Percentiles rank a stretch among this genome's conserved stretches.
These are phyloP conservation scores for Tethya wilhelma DNA, from an alignment of 37 sponge, comb jelly and placozoan species.

Conservation along the genomic window DNA sequence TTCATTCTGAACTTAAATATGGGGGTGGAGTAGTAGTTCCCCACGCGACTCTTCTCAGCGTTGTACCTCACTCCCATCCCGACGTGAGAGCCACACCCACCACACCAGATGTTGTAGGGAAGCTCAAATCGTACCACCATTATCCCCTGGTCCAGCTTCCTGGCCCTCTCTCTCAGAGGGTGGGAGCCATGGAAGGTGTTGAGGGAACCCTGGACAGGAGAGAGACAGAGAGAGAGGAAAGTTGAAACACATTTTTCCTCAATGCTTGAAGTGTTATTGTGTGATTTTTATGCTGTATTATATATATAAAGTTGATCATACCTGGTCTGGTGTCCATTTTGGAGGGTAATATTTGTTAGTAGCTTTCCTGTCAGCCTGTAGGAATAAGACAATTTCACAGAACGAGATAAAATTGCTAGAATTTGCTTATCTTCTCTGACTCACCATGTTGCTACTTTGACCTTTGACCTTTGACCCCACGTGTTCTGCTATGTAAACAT, in stretches of 20 bases:
- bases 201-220: slow-evolving; percentile 83
- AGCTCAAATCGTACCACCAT: slow-evolving; percentile 95
- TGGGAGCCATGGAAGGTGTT: slow-evolving; percentile 94
- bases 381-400: too few relatives aligned
- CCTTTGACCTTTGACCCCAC: too few relatives aligned
- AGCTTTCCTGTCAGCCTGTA: slow-evolving; percentile 94
- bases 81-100: slow-evolving; percentile 95
- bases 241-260: too few relatives aligned
- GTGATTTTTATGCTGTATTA: too few relatives aligned
- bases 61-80: slow-evolving; percentile 99
- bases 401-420: too few relatives aligned
- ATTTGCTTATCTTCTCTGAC: too few relatives aligned
- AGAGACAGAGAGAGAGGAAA: neutral
- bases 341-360: slow-evolving; percentile 99
- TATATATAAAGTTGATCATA: slow-evolving; percentile 2
- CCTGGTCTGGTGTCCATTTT: slow-evolving; percentile 92
- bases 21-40: slow-evolving; percentile 95
- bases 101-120: slow-evolving; percentile 99
- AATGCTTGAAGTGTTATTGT: too few relatives aligned
- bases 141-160: slow-evolving; percentile 95
- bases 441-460: too few relatives aligned
- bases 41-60: slow-evolving; percentile 93
- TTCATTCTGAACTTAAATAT: slow-evolving; percentile 99
- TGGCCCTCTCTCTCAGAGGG: slow-evolving; percentile 94
- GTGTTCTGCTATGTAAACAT: too few relatives aligned